phyloP scores from a whole-genome alignment of 2,797 vertebrate genomes.

The Protonibea diacanthus region DNA sequence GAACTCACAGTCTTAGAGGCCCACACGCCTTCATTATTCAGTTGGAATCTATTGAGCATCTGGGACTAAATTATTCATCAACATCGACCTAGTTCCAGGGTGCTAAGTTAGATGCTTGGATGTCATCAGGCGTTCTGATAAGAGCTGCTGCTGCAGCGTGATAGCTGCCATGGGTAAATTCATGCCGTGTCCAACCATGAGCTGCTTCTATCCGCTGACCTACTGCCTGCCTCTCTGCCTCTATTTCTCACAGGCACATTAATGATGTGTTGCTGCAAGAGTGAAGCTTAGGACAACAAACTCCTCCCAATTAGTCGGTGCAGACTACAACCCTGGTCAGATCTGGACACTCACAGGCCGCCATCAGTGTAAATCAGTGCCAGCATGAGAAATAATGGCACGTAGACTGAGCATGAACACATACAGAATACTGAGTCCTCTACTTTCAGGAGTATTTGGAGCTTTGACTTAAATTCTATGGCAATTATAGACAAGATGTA shows the following conservation, averaged over 20 bases:
- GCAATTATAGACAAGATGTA: slow-evolving; percentile 40
- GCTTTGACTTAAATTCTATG: slow-evolving; percentile 28
- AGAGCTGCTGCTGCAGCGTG: slow-evolving; percentile 69
- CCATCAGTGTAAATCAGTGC: slow-evolving; percentile 54
- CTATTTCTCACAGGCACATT: slow-evolving; percentile 49
- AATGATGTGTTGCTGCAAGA: slow-evolving; percentile 78
- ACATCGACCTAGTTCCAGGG: slow-evolving; percentile 85
- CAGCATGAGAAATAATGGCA: slow-evolving; percentile 67
- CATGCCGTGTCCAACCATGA: slow-evolving; percentile 49
- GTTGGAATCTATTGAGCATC: slow-evolving; percentile 85
- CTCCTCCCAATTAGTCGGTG: slow-evolving; percentile 76
- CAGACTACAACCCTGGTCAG: slow-evolving; percentile 62
- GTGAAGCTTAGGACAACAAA: slow-evolving; percentile 74
- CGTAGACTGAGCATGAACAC: slow-evolving; percentile 31
- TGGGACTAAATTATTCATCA: slow-evolving; percentile 86
- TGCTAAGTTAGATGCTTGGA: slow-evolving; percentile 83
- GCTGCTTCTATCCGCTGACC: slow-evolving; percentile 50
- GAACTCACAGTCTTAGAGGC: slow-evolving; percentile 75
- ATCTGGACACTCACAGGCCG: slow-evolving; percentile 56
- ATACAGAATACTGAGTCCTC: slow-evolving; percentile 42
- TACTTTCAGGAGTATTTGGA: slow-evolving; percentile 38
- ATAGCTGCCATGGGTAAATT: slow-evolving; percentile 68
- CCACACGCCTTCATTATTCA: slow-evolving; percentile 83
- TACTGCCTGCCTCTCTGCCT: slow-evolving; percentile 23
- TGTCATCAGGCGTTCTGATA: slow-evolving; percentile 79